Evolutionary conservation across 92 coral and sea anemone species (phyloP).

Genomic region (Pocillopora grandis): DNA sequence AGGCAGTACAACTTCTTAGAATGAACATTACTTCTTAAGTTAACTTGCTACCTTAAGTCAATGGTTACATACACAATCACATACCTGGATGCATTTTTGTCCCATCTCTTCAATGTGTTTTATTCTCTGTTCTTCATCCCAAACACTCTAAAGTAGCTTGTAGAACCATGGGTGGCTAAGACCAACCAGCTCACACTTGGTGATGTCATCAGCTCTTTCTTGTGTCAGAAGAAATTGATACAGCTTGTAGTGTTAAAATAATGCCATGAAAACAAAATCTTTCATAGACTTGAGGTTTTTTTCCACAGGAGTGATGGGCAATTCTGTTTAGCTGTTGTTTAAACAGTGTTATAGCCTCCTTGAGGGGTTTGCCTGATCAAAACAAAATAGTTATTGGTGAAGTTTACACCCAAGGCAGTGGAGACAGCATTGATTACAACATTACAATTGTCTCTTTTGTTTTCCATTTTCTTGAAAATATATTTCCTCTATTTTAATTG

Average conservation of each 20-base stretch:
- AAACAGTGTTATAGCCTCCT: constrained; percentile 56
- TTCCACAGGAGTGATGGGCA: constrained; percentile 32
- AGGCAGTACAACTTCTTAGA: no score
- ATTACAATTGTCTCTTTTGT: no score
- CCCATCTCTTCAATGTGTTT: constrained; percentile 75
- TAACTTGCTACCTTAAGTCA: not conserved
- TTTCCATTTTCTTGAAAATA: no score
- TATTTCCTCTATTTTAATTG: no score
- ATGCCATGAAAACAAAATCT: constrained; percentile 62
- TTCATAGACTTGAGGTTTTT: constrained; percentile 59
- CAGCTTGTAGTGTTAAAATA: constrained; percentile 78
- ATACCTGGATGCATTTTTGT: constrained; percentile 57
- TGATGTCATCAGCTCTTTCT: constrained; percentile 62
- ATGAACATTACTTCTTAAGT: not conserved
- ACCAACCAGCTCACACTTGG: constrained; percentile 49
- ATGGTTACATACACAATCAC: not conserved
- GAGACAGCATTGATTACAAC: no score
- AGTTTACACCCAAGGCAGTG: no score
- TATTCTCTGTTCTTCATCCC: constrained; percentile 74
- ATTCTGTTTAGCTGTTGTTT: constrained; percentile 36
- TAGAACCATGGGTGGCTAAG: constrained; percentile 55
- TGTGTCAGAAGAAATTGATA: constrained; percentile 73
- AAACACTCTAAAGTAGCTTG: constrained; percentile 49
- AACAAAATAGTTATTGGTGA: not conserved
- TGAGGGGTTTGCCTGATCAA: constrained; percentile 50